Conservation (phyloP, 2,888 invertebrate genomes). For the Rotaria macrura region DNA sequence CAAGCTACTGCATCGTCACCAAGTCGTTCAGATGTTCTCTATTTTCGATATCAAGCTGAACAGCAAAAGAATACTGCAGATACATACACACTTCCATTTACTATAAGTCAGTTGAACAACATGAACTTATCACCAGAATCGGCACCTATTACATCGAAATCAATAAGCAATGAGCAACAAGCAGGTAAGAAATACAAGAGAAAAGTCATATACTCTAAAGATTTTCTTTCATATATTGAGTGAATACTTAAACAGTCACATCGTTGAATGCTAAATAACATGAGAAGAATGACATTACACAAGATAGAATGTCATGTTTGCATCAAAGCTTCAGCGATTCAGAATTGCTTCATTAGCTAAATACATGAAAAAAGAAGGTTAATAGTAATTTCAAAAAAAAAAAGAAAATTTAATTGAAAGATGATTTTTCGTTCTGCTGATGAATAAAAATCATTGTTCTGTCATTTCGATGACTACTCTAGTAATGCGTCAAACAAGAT, state of each 20-base stretch:
- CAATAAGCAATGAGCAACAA: not conserved
- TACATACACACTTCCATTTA: not conserved
- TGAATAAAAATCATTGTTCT: too few species aligned
- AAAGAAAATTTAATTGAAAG: too few species aligned
- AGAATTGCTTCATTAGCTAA: not conserved
- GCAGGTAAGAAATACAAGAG: not conserved
- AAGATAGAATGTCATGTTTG: too few species aligned
- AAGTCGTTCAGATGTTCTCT: not conserved
- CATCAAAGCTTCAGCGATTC: too few species aligned
- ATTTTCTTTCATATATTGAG: too few species aligned
- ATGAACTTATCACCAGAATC: not conserved
- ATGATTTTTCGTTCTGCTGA: too few species aligned
- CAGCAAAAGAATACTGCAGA: not conserved
- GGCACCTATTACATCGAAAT: not conserved
- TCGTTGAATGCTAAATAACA: too few species aligned
- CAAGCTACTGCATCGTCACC: not conserved
- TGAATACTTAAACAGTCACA: too few species aligned
- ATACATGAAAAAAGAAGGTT: not conserved
- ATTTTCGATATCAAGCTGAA: constrained; percentile 2
- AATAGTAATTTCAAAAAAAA: too few species aligned
- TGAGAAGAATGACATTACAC: too few species aligned
- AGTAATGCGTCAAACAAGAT: not conserved
- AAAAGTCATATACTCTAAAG: too few species aligned
- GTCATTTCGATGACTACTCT: too few species aligned
- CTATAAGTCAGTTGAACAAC: not conserved